A percentile compares a stretch with the other conserved stretches of the same genome.
These are phyloP conservation scores for Sebastes ruberrimus DNA, from an alignment of 2,797 vertebrate species.

Conservation along the genomic window DNA sequence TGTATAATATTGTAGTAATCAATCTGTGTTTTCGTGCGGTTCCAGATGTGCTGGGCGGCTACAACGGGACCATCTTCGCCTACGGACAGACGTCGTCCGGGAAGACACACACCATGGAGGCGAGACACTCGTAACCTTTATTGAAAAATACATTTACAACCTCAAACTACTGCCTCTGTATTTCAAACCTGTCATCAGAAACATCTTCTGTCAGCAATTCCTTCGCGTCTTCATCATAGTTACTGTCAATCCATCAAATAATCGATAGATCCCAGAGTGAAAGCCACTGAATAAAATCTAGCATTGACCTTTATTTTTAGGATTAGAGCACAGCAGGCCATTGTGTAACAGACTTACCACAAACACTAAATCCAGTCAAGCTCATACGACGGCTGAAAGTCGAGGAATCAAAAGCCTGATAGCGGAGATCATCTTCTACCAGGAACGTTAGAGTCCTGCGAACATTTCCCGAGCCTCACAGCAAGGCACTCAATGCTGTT, in stretches of 20 bases:
- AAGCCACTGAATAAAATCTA: not conserved
- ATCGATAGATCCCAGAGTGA: not conserved
- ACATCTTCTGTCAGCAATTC: too few relatives aligned
- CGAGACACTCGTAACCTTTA: slow-evolving; percentile 37
- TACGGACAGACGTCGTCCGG: slow-evolving; percentile 94
- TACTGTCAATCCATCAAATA: too few relatives aligned
- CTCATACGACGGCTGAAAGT: not conserved
- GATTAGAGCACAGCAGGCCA: slow-evolving; percentile 4
- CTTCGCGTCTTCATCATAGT: not conserved
- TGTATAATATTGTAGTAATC: too few relatives aligned
- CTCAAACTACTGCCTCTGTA: rapidly evolving
- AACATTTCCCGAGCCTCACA: not conserved
- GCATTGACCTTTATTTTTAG: not conserved
- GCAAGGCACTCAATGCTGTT: not conserved
- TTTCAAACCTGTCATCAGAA: not conserved
- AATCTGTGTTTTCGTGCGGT: not conserved
- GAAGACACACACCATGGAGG: slow-evolving; percentile 96
- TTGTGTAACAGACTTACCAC: slow-evolving; percentile 41
- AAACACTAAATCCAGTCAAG: slow-evolving; percentile 4
- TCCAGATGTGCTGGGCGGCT: slow-evolving; percentile 92
- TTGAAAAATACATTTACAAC: not conserved
- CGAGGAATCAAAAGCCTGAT: not conserved
- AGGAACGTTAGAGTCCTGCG: too few relatives aligned
- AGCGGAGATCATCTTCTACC: not conserved
- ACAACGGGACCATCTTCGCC: slow-evolving; percentile 94